These are phyloP conservation scores for Bimastos eiseni DNA, from an alignment of 2,888 invertebrate species.

Conservation along the genomic window DNA sequence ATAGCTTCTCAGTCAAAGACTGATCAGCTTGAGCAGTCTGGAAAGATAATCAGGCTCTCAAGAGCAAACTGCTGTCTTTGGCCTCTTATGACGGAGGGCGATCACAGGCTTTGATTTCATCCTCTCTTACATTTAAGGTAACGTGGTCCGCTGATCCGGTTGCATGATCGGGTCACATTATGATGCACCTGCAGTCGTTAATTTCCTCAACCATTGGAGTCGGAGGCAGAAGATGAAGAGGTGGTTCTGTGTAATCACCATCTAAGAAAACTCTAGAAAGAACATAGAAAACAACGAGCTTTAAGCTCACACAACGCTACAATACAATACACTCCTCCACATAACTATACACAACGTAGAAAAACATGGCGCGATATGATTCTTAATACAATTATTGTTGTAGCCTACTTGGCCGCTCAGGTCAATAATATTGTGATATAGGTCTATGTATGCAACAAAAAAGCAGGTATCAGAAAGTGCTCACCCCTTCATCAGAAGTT, in stretches of 20 bases:
- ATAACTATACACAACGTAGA: too few species aligned
- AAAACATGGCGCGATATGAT: too few species aligned
- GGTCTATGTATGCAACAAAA: too few species aligned
- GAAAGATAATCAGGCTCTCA: not conserved
- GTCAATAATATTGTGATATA: too few species aligned
- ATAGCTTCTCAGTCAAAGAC: not conserved
- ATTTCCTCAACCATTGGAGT: constrained; percentile 46
- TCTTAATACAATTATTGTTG: too few species aligned
- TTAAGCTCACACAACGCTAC: too few species aligned
- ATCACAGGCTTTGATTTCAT: constrained; percentile 20
- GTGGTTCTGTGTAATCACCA: constrained; percentile 46
- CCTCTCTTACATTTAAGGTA: not conserved
- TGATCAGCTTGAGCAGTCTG: not conserved
- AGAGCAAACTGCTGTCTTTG: not conserved
- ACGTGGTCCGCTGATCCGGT: not conserved
- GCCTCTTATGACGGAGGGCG: not conserved
- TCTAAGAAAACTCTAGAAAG: constrained; percentile 44
- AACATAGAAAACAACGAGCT: not conserved
- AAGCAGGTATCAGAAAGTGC: too few species aligned
- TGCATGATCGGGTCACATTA: constrained; percentile 35
- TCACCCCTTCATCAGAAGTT: too few species aligned
- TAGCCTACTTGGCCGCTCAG: too few species aligned
- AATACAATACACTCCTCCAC: too few species aligned
- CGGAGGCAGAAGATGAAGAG: constrained; percentile 42
- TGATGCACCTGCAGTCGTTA: constrained; percentile 45